Evolutionary conservation across 35 echinoderm and acorn worm genomes (phyloP), one percentile per base, ranked within the genome.

Genomic region (Apostichopus californicus): DNA sequence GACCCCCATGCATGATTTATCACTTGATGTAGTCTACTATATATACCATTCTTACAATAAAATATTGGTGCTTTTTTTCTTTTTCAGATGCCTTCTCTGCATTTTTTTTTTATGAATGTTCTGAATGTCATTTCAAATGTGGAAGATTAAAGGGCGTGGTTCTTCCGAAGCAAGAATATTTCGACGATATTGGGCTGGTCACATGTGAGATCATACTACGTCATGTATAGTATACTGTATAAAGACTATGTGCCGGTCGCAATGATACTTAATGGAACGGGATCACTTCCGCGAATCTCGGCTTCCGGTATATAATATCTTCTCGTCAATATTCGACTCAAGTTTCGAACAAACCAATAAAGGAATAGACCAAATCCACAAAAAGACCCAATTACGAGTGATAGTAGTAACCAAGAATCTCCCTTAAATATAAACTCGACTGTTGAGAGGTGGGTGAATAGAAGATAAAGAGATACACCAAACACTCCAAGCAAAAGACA

Each of bases 381-480:
- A 13, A 59, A 34, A 9, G 91, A 92, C 10, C 87, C 91, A 17
- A 88, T 58, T 5, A 90, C 55, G 2, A 95, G 87, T 55, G 77
- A 90, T 10, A 95, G 55, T 11, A 92, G 77, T 8, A 95, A 77
- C 94, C 94, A 95, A 54, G 79, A n/a, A 79, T 92, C 91, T 56
- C 77, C 87, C 5, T 25, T 68, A 17, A 88, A 34, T 8, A 52
- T 77, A 12, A 57, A 55, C 22, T 78, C 59, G 56, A 59, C 80
- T 1, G 46, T 23, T 3, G 77, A 52, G 14, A 95, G 91, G 80
- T 95, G 84, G 52, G 92, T 58, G 46, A 92, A 79, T 0, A 95
- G 63, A 20, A 95, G 92, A 54, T 95, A 93, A 75, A 95, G 57
- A 7, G 91, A 92, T 15, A 93, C 94, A 8, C 79, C 46, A 10